Percentiles rank a stretch among this genome's conserved stretches.
These are phyloP conservation scores for Liposcelis brunnea DNA, from an alignment of 2,888 invertebrate genomes.

Conservation along the genomic window DNA sequence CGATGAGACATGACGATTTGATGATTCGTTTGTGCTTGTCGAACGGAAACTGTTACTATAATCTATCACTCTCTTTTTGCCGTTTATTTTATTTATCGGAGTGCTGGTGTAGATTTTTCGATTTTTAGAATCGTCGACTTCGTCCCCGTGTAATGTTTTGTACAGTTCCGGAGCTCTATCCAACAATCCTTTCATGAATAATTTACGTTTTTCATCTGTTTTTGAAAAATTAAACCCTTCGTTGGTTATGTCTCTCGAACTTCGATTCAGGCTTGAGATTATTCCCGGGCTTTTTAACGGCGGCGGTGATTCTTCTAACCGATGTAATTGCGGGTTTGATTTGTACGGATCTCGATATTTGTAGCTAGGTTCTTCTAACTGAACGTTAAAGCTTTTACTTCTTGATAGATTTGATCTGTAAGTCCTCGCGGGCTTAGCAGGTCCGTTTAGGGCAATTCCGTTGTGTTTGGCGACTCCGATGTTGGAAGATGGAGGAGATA, in stretches of 20 bases:
- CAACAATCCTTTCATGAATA: slow-evolving; percentile 49
- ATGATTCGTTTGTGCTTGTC: slow-evolving; percentile 12
- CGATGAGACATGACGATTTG: background rate
- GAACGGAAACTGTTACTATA: slow-evolving; percentile 20
- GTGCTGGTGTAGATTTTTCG: slow-evolving; percentile 18
- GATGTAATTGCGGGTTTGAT: slow-evolving; percentile 59
- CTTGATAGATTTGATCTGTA: slow-evolving; percentile 55
- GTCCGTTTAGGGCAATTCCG: slow-evolving; percentile 28
- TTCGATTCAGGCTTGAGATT: slow-evolving; percentile 68
- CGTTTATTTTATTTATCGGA: slow-evolving; percentile 24
- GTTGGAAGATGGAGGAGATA: slow-evolving; percentile 26
- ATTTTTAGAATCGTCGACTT: slow-evolving; percentile 19
- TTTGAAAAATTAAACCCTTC: slow-evolving; percentile 18
- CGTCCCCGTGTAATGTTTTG: slow-evolving; percentile 47
- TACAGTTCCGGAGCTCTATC: slow-evolving; percentile 55
- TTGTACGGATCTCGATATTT: slow-evolving; percentile 45
- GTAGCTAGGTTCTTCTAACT: slow-evolving; percentile 32
- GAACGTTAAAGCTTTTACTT: slow-evolving; percentile 74
- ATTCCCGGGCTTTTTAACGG: slow-evolving; percentile 72
- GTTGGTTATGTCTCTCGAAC: slow-evolving; percentile 58
- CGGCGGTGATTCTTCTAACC: slow-evolving; percentile 48
- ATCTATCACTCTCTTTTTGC: slow-evolving; percentile 16
- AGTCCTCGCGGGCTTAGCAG: slow-evolving; percentile 61
- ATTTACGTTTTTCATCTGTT: slow-evolving; percentile 34
- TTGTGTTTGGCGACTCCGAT: slow-evolving; percentile 20